Percentiles rank a stretch among this genome's conserved stretches.
Conservation (phyloP, 2,888 invertebrate species). For the Heteromyza rotundicornis region DNA sequence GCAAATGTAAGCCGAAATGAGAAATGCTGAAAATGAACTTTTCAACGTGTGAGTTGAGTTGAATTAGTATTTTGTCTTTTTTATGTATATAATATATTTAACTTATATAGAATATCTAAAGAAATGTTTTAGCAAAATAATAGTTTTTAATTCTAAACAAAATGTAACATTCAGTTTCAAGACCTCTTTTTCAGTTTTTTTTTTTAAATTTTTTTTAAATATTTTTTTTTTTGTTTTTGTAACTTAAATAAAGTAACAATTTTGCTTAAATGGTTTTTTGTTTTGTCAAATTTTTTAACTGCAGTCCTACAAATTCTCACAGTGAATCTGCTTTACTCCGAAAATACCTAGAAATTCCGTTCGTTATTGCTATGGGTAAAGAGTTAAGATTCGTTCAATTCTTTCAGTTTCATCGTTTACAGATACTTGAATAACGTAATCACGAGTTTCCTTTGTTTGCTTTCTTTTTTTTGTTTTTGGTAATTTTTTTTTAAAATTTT, state of each 20-base stretch:
- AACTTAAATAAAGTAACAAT: slow-evolving; percentile 10
- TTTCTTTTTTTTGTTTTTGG: neutral
- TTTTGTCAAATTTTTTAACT: neutral
- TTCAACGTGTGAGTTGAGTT: slow-evolving; percentile 3
- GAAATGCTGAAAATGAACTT: neutral
- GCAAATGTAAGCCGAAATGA: too few relatives aligned
- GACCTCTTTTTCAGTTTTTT: neutral
- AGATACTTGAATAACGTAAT: too few relatives aligned
- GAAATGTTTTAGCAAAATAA: slow-evolving; percentile 4
- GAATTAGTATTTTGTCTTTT: slow-evolving; percentile 1
- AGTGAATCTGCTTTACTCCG: neutral
- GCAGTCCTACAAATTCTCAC: slow-evolving; percentile 14
- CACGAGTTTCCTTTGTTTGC: neutral
- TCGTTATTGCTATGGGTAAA: slow-evolving; percentile 4
- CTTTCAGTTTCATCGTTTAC: neutral
- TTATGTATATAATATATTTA: neutral
- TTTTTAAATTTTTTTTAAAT: slow-evolving; percentile 13
- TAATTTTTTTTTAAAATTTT: neutral
- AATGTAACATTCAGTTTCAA: slow-evolving; percentile 11
- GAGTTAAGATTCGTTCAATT: neutral
- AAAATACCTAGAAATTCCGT: slow-evolving; percentile 4
- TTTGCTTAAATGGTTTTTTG: slow-evolving; percentile 6
- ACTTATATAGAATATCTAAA: neutral
- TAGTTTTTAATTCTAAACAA: slow-evolving; percentile 17
- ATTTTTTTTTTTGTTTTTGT: slow-evolving; percentile 12